Conservation (phyloP, 2,888 invertebrate genomes). For the Bimastos eiseni region DNA sequence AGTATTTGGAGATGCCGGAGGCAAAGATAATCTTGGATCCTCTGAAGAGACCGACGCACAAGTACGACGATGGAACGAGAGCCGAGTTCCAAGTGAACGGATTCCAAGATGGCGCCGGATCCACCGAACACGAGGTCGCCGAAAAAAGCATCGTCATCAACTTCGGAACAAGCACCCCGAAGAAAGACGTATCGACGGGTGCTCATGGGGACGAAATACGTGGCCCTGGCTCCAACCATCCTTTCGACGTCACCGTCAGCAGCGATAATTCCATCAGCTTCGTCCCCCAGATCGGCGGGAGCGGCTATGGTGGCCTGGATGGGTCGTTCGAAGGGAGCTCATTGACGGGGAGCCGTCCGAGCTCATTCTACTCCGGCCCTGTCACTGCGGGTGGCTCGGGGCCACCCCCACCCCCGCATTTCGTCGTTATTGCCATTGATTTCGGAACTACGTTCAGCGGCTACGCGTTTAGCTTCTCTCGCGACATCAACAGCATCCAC, state of each 20-base stretch:
- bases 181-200: conserved; percentile 22
- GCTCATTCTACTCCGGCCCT: conserved; percentile 22
- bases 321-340: conserved; percentile 2
- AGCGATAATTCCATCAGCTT: neutral
- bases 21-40: conserved; percentile 7
- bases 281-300: neutral
- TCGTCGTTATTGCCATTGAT: conserved; percentile 68
- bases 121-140: neutral
- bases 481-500: conserved; percentile 65
- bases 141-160: neutral
- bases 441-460: conserved; percentile 69
- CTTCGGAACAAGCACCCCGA: conserved; percentile 16
- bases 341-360: neutral
- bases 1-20: conserved; percentile 19
- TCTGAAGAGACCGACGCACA: conserved; percentile 26
- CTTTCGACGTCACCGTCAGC: conserved; percentile 1
- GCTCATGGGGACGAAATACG: neutral
- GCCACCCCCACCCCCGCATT: conserved; percentile 48
- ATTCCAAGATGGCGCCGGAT: neutral
- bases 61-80: neutral
- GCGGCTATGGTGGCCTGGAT: neutral
- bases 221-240: conserved; percentile 14
- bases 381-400: conserved; percentile 16
- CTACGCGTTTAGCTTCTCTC: conserved; percentile 66
- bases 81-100: neutral